Evolutionary conservation across 1,140 invertebrate species (phyloP).

Genomic region (Drosophila elegans): DNA sequence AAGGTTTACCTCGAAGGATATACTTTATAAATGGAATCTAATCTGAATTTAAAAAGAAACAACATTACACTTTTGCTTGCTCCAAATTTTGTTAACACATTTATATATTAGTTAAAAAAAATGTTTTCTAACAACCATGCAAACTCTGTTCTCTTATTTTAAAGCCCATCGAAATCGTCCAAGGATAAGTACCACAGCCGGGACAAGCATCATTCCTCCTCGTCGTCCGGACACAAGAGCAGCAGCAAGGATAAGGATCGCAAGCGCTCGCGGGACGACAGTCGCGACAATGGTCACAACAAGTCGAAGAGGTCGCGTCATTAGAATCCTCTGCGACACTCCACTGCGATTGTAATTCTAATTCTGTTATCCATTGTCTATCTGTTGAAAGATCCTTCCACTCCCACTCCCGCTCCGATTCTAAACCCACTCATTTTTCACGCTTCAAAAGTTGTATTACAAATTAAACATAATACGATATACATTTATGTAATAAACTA

Average conservation of each 20-base stretch:
- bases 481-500: slow-evolving; percentile 68
- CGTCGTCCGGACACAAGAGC: slow-evolving; percentile 74
- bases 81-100: slow-evolving; percentile 23
- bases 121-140: background rate
- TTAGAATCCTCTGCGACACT: slow-evolving; percentile 19
- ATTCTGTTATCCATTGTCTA: slow-evolving; percentile 44
- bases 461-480: slow-evolving; percentile 67
- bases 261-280: slow-evolving; percentile 91
- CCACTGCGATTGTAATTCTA: background rate
- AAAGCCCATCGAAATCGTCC: slow-evolving; percentile 75
- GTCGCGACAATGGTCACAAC: slow-evolving; percentile 88
- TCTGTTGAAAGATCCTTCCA: slow-evolving; percentile 23
- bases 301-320: slow-evolving; percentile 89
- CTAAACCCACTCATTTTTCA: slow-evolving; percentile 14
- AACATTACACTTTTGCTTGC: slow-evolving; percentile 22
- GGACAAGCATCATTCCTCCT: slow-evolving; percentile 84
- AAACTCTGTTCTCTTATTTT: slow-evolving; percentile 14
- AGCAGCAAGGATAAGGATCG: slow-evolving; percentile 77
- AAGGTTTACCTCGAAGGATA: slow-evolving; percentile 5
- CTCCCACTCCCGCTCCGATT: background rate
- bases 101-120: background rate
- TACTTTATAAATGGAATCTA: slow-evolving; percentile 35
- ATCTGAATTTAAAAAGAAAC: background rate
- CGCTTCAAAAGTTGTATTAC: slow-evolving; percentile 55
- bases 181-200: slow-evolving; percentile 84